phyloP scores from a whole-genome alignment of 2,888 invertebrate species.

The Entomobrya multifasciata region DNA sequence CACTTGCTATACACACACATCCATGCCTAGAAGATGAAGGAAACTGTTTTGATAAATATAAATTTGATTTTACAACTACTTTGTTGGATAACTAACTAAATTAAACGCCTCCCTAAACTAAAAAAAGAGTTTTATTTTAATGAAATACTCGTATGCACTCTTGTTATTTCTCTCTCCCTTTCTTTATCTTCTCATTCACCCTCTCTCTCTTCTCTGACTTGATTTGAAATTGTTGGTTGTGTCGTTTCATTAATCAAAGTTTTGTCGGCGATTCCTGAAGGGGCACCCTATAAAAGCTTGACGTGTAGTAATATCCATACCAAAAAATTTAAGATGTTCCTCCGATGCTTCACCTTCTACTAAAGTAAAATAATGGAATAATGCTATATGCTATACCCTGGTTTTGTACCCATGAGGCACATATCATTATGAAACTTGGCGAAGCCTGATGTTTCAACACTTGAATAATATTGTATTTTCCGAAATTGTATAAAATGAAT shows the following conservation, averaged over 20 bases:
- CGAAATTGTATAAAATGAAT: neutral
- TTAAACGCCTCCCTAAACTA: constrained; percentile 34
- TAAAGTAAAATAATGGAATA: neutral
- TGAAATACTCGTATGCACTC: constrained; percentile 28
- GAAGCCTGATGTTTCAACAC: constrained; percentile 33
- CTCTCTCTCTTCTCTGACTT: neutral
- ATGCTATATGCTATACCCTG: neutral
- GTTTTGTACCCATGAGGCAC: neutral
- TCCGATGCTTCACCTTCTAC: neutral
- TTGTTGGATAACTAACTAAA: constrained; percentile 45
- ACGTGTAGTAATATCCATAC: neutral
- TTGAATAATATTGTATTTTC: constrained; percentile 28
- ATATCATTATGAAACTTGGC: neutral
- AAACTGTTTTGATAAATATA: constrained; percentile 48
- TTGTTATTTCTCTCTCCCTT: neutral
- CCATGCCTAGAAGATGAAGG: constrained; percentile 12
- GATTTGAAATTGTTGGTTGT: constrained; percentile 31
- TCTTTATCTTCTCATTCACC: neutral
- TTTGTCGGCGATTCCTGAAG: constrained; percentile 31
- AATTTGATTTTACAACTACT: constrained; percentile 20
- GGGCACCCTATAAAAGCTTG: neutral
- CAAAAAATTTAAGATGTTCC: constrained; percentile 32
- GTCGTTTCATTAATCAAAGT: constrained; percentile 66
- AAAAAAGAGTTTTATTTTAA: constrained; percentile 39
- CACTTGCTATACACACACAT: neutral